Conservation (phyloP, 2,888 invertebrate species). For the Trissolcus brochymenae region DNA sequence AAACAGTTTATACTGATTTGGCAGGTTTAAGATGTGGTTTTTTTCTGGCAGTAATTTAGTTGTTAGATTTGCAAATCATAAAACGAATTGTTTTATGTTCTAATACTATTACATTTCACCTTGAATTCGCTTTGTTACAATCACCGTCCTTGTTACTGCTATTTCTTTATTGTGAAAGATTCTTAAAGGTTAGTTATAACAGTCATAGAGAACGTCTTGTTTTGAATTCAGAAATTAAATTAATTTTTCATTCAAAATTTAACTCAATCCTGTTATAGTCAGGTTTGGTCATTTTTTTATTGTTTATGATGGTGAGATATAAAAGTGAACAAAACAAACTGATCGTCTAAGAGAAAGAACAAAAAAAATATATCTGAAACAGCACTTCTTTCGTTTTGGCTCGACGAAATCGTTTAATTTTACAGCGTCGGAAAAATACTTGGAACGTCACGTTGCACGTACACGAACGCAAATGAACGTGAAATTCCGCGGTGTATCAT, state of each 20-base stretch:
- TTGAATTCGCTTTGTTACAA: constrained; percentile 49
- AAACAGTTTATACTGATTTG: too few relatives aligned
- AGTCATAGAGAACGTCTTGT: constrained; percentile 37
- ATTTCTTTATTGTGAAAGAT: constrained; percentile 47
- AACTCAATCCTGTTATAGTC: too few relatives aligned
- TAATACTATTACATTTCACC: constrained; percentile 30
- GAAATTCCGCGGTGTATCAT: constrained; percentile 19
- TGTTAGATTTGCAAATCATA: neutral
- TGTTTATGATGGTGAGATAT: too few relatives aligned
- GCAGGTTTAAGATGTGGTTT: too few relatives aligned
- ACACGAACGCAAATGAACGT: constrained; percentile 24
- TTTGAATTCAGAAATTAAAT: constrained; percentile 24
- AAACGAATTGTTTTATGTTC: constrained; percentile 9
- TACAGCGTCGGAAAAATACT: constrained; percentile 14
- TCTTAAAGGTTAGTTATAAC: constrained; percentile 44
- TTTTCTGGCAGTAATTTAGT: too few relatives aligned
- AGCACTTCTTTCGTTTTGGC: too few relatives aligned
- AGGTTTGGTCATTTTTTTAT: too few relatives aligned
- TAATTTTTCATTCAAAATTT: neutral
- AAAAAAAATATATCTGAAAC: too few relatives aligned
- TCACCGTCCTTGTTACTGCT: constrained; percentile 45
- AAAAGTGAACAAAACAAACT: too few relatives aligned
- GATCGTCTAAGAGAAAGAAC: too few relatives aligned
- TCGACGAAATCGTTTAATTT: neutral
- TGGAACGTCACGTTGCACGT: constrained; percentile 12